These are phyloP conservation scores for Hoplodrina ambigua DNA, from an alignment of 2,888 invertebrate species.

Conservation along the genomic window DNA sequence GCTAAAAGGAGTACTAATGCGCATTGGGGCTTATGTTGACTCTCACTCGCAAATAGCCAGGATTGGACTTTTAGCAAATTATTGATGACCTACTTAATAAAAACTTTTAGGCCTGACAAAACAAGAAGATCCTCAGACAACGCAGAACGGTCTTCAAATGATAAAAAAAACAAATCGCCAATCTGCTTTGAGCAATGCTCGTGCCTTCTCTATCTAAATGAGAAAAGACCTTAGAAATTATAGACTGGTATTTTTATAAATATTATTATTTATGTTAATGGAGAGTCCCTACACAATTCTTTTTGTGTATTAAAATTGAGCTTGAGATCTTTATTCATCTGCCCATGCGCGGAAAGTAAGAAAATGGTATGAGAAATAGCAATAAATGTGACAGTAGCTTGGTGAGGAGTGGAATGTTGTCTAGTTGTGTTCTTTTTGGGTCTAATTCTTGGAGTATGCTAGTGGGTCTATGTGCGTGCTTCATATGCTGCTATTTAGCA, in stretches of 20 bases:
- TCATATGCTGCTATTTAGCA: slow-evolving; percentile 28
- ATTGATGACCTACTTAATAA: too few relatives aligned
- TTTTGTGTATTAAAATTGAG: background rate
- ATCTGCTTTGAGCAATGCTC: too few relatives aligned
- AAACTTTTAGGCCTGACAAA: too few relatives aligned
- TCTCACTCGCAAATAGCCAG: background rate
- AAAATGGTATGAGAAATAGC: slow-evolving; percentile 44
- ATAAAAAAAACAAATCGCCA: too few relatives aligned
- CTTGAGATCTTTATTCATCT: background rate
- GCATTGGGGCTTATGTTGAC: background rate
- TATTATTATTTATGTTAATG: background rate
- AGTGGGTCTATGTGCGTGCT: slow-evolving; percentile 55
- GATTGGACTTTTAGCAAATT: background rate
- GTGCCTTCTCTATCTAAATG: too few relatives aligned
- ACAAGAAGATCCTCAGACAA: too few relatives aligned
- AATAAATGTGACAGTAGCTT: slow-evolving; percentile 42
- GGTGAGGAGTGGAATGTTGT: slow-evolving; percentile 61
- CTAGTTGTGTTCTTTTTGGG: slow-evolving; percentile 54
- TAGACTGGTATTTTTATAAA: too few relatives aligned
- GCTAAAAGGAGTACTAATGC: slow-evolving; percentile 18
- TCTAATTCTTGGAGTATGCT: slow-evolving; percentile 31
- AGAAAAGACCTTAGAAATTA: too few relatives aligned
- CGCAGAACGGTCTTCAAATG: too few relatives aligned
- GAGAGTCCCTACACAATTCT: background rate
- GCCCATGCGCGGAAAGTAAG: slow-evolving; percentile 10